phyloP scores from a whole-genome alignment of 2,888 invertebrate species.

The Conomelus anceps region DNA sequence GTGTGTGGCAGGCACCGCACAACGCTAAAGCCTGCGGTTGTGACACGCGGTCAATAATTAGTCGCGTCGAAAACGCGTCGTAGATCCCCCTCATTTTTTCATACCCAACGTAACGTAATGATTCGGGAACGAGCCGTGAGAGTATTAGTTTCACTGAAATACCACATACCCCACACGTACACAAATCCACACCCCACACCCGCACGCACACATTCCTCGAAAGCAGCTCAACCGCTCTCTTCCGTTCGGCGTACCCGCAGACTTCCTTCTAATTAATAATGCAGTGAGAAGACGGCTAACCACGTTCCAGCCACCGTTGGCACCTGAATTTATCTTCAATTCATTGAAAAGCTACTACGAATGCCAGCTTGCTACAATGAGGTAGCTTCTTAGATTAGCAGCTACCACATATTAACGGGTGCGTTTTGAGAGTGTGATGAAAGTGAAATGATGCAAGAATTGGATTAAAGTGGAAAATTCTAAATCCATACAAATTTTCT shows the following conservation, averaged over 20 bases:
- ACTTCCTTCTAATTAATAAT: neutral
- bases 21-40: neutral
- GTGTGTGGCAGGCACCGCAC: neutral
- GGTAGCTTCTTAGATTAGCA: neutral
- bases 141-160: no score
- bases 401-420: neutral
- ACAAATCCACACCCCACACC: neutral
- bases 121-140: neutral
- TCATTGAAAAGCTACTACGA: neutral
- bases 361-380: neutral
- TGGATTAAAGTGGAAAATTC: no score
- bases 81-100: neutral
- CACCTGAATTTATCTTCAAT: neutral
- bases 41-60: neutral
- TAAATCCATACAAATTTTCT: no score
- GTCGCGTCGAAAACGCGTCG: neutral
- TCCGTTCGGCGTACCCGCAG: neutral
- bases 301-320: neutral
- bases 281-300: neutral
- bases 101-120: no score
- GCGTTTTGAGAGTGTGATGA: neutral
- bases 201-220: neutral
- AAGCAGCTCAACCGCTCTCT: no score
- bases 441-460: neutral
- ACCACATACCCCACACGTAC: neutral